Evolutionary conservation across 2,888 invertebrate species (phyloP), one percentile per base, ranked within the genome.

Genomic region (Rotaria magnacalcarata): DNA sequence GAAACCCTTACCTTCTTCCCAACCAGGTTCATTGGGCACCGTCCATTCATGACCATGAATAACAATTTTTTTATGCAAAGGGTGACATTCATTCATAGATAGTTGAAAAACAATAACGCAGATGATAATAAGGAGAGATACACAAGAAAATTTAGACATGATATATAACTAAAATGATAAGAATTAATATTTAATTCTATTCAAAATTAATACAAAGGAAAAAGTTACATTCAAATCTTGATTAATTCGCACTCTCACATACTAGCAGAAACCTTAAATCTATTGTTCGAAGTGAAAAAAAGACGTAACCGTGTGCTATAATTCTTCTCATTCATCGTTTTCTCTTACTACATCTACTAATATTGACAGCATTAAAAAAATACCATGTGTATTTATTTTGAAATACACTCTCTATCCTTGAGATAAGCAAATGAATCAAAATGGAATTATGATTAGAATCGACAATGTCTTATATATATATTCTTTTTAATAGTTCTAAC

Each of bases 1-100:
- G 2, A 5, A 8, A n/a, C 8, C 10, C 3, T 47, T 43, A 80
- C 80, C 47, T 4, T 80, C 24, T 11, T 80, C 14, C 80, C 80
- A 80, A 3, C 80, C 80, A 2, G 80, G 47, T 7, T 80, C 80
- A n/a, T 80, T 47, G 8, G 80, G 80, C 14, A 80, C 80, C 3
- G 80, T 80, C 80, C 80, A 80, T 47, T 47, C 47, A 47, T 80
- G 80, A 24, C 80, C 80, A 47, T 80, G 47, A 21, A 80, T 47
- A n/a, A 80, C 80, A n/a, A 80, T 47, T 80, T 14, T 43, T 80
- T 80, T 47, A 80, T 11, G 24, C 2, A 24, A 24, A 14, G 47
- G 47, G n/a, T n/a, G 47, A 47, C 80, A 80, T 67, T 67, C 34
- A 19, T 34, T 34, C 4, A 6, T 67, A 16, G 34, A 41, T 19